These are phyloP conservation scores for Trissolcus brochymenae DNA, from an alignment of 2,888 invertebrate species.

Conservation along the genomic window DNA sequence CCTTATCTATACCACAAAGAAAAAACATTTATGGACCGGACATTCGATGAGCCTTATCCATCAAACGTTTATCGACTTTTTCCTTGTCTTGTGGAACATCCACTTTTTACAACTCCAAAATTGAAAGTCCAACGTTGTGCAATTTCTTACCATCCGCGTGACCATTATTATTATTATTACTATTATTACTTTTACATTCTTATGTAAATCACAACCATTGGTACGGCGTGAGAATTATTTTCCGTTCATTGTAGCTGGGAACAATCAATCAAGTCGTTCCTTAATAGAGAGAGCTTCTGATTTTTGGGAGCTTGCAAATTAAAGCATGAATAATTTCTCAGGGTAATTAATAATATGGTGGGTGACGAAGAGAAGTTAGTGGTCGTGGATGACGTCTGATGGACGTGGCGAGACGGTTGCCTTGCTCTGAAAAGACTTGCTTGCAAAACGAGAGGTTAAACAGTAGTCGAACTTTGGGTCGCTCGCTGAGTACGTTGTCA, in stretches of 20 bases:
- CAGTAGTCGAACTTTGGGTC: conserved; percentile 54
- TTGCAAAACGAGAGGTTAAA: conserved; percentile 50
- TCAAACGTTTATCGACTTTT: conserved; percentile 63
- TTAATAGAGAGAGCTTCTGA: conserved; percentile 35
- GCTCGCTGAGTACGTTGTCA: conserved; percentile 75
- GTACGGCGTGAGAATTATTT: conserved; percentile 5
- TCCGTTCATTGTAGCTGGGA: not conserved
- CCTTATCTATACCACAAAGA: conserved; percentile 42
- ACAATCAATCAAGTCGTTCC: conserved; percentile 42
- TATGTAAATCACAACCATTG: not conserved
- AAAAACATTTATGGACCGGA: conserved; percentile 63
- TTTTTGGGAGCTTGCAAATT: conserved; percentile 23
- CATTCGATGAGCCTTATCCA: conserved; percentile 66
- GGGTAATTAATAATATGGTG: conserved; percentile 49
- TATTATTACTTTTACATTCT: not conserved
- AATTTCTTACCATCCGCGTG: no score
- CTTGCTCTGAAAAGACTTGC: conserved; percentile 44
- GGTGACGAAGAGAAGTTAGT: conserved; percentile 29
- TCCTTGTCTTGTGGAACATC: conserved; percentile 8
- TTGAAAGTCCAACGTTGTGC: not conserved
- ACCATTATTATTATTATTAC: no score
- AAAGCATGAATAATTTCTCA: conserved; percentile 19
- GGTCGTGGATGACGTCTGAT: conserved; percentile 48
- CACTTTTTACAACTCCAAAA: not conserved
- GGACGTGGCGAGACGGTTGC: conserved; percentile 48